Evolutionary conservation across 2,888 invertebrate genomes (phyloP).

Genomic region (Catocala fraxini): DNA sequence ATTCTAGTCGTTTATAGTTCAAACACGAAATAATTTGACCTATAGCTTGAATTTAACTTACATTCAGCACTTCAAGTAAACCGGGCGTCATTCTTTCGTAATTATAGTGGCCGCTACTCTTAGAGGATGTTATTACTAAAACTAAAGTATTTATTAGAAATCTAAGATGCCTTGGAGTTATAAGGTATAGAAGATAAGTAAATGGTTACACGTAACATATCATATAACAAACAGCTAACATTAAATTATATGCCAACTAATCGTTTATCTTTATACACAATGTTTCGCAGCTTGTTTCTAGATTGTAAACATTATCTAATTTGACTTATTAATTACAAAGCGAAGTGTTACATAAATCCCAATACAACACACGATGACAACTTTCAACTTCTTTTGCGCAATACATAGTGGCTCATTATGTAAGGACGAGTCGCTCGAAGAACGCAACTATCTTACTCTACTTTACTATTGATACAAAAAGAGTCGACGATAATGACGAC

Average conservation of each 20-base stretch:
- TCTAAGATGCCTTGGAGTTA: not conserved
- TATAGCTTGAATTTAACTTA: conserved; percentile 7
- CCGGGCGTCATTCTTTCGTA: conserved; percentile 10
- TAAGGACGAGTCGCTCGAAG: conserved; percentile 35
- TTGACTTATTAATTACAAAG: conserved; percentile 31
- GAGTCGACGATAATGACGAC: conserved; percentile 27
- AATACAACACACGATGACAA: conserved; percentile 48
- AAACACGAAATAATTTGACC: not conserved
- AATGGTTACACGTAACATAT: conserved; percentile 16
- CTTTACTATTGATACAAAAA: conserved; percentile 32
- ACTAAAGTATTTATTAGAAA: conserved; percentile 8
- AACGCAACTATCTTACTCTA: conserved; percentile 24
- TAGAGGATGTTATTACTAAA: conserved; percentile 2
- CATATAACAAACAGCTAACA: conserved; percentile 11
- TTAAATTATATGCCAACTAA: conserved; percentile 5
- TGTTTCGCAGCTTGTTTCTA: conserved; percentile 4
- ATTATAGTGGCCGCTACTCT: conserved; percentile 11
- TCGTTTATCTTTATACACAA: conserved; percentile 6
- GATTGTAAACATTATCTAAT: conserved; percentile 32
- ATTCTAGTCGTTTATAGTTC: not conserved
- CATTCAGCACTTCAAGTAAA: conserved; percentile 14
- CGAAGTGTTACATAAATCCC: conserved; percentile 40
- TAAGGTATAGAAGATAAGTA: conserved; percentile 9
- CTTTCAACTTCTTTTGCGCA: conserved; percentile 54
- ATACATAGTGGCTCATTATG: conserved; percentile 42